Conservation (phyloP, 2,888 invertebrate species). For the Drosophila acutilabella region DNA sequence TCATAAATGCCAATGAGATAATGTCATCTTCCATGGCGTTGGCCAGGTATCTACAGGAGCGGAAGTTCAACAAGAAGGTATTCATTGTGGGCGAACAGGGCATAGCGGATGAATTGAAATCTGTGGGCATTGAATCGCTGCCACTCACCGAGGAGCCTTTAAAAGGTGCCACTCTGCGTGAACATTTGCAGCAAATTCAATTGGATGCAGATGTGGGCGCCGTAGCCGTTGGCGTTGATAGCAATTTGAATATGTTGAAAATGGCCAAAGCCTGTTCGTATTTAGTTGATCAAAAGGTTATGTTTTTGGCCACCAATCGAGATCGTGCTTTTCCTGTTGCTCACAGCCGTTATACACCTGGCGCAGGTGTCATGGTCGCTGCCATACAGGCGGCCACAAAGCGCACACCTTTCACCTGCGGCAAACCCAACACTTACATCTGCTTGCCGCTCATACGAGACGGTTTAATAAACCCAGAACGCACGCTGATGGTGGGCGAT, state of each 20-base stretch:
- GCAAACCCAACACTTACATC: conserved; percentile 61
- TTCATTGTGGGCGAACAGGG: conserved; percentile 58
- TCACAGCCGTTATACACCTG: conserved; percentile 31
- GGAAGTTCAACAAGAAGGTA: conserved; percentile 47
- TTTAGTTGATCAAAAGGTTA: conserved; percentile 30
- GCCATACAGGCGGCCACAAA: conserved; percentile 43
- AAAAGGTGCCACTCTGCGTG: conserved; percentile 3
- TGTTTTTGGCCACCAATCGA: conserved; percentile 62
- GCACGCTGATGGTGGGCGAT: conserved; percentile 65
- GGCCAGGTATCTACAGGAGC: conserved; percentile 45
- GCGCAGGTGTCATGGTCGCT: conserved; percentile 53
- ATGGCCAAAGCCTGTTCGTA: conserved; percentile 53
- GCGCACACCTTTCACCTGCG: conserved; percentile 54
- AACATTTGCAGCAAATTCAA: conserved; percentile 18
- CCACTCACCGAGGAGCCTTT: conserved; percentile 9
- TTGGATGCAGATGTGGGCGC: conserved; percentile 61
- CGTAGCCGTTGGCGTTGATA: conserved; percentile 59
- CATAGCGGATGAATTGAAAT: conserved; percentile 50
- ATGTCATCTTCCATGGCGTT: conserved; percentile 48
- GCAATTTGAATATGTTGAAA: conserved; percentile 40
- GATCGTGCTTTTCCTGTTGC: conserved; percentile 33
- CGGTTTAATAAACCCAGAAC: conserved; percentile 53
- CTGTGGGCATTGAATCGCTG: conserved; percentile 47
- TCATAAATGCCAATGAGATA: conserved; percentile 43
- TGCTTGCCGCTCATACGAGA: conserved; percentile 43